Conservation (phyloP, 2,113 vertebrate genomes). For the Condylura cristata region DNA sequence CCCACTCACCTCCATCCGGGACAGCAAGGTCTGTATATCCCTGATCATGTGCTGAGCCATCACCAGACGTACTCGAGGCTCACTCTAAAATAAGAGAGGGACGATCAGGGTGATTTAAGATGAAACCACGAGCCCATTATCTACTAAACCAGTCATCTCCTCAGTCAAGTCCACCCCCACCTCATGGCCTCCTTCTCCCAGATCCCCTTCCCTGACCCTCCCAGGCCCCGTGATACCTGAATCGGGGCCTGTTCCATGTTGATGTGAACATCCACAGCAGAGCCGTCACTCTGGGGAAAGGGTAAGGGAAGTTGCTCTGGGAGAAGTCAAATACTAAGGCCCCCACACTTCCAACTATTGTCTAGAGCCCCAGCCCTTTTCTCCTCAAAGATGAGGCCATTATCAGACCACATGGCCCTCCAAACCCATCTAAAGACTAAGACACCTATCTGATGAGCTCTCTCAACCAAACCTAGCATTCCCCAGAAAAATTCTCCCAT, state of each 20-base stretch:
- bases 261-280: slow-evolving; percentile 92
- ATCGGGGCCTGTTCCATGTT: slow-evolving; percentile 91
- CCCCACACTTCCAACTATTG: slow-evolving; percentile 30
- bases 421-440: slow-evolving; percentile 1
- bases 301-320: slow-evolving; percentile 73
- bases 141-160: slow-evolving; percentile 40
- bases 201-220: slow-evolving; percentile 77
- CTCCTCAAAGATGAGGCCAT: neutral
- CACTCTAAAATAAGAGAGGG: slow-evolving; percentile 84
- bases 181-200: slow-evolving; percentile 72
- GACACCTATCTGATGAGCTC: neutral
- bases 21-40: slow-evolving; percentile 90
- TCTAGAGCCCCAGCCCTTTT: neutral
- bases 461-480: slow-evolving; percentile 1
- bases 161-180: neutral
- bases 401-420: neutral
- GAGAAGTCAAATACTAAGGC: slow-evolving; percentile 71
- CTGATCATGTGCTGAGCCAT: slow-evolving; percentile 93
- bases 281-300: slow-evolving; percentile 85
- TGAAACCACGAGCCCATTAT: neutral
- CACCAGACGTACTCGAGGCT: slow-evolving; percentile 92
- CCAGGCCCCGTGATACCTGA: slow-evolving; percentile 82
- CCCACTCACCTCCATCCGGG: slow-evolving; percentile 90
- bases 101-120: neutral
- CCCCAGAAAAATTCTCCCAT: slow-evolving; percentile 49